Conservation (phyloP, 1,140 invertebrate species). For the Cydia fagiglandana region DNA sequence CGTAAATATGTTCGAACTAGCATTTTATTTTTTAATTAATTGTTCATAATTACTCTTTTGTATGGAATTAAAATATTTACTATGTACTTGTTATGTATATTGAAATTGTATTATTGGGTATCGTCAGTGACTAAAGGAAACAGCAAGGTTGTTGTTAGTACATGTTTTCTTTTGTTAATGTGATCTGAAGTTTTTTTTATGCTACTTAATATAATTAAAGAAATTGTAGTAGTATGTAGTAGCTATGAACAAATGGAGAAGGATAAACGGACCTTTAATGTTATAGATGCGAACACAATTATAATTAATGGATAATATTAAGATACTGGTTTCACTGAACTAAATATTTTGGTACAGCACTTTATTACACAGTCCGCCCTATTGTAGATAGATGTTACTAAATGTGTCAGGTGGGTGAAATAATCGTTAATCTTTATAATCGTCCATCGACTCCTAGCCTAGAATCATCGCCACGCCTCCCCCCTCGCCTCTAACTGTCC, state of each 20-base stretch:
- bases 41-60: not conserved
- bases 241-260: slow-evolving; percentile 41
- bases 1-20: not conserved
- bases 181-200: slow-evolving; percentile 65
- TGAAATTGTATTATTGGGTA: slow-evolving; percentile 59
- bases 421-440: slow-evolving; percentile 15
- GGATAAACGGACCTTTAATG: slow-evolving; percentile 27
- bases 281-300: slow-evolving; percentile 48
- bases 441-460: slow-evolving; percentile 19
- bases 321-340: slow-evolving; percentile 39
- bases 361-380: slow-evolving; percentile 67
- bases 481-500: slow-evolving; percentile 22
- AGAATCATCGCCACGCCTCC: slow-evolving; percentile 1
- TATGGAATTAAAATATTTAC: slow-evolving; percentile 2
- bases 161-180: slow-evolving; percentile 71
- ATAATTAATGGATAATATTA: slow-evolving; percentile 58
- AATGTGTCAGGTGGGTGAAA: not conserved
- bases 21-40: not conserved
- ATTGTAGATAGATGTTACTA: slow-evolving; percentile 64
- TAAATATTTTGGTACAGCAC: slow-evolving; percentile 69
- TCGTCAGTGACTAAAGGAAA: slow-evolving; percentile 53
- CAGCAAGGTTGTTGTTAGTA: slow-evolving; percentile 61
- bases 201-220: slow-evolving; percentile 43
- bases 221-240: slow-evolving; percentile 41
- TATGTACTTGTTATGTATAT: slow-evolving; percentile 63